Base-by-base conservation (phyloP, 1,140 invertebrate genomes). In the Coenobita brevimanus region DNA sequence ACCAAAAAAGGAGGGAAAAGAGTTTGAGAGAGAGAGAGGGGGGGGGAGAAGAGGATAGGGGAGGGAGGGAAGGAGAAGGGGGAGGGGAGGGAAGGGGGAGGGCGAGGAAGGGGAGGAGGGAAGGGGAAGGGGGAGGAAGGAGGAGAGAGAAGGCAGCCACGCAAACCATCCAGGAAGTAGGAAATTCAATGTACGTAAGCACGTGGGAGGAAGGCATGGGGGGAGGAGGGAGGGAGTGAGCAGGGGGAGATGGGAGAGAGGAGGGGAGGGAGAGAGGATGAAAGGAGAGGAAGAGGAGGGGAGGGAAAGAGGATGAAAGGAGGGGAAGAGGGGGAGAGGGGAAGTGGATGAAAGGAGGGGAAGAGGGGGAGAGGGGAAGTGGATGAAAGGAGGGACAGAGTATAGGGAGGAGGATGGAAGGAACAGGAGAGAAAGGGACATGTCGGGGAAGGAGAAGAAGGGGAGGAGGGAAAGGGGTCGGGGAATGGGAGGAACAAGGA, bases 1-100 rank as follows among this genome's bases (percentile, higher is more conserved):
- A 54, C 30, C 38, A 30, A 30, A 33, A 46, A 43, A 43, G 41
- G 30, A 33, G 33, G 75, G 30, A 78, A 54, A 10, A 24, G 43
- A 41, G 75, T 41, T 24, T 2, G 38, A 15, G 13, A 71, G 75
- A 46, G 75, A 43, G 50, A 43, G 54, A 57, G 54, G 54, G n/a
- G 54, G 75, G 50, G 46, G 75, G 50, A 43, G 75, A 78, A 43
- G 75, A 78, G 75, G 75, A 78, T 27, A 43, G 50, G 75, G 75
- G 50, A 43, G 75, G 50, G 75, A 43, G 30, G 75, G 75, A 54
- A 43, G 75, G 50, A 43, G 75, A 54, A 43, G 75, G 43, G 46
- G 75, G 43, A n/a, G 36, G n/a, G 27, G 27, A 54, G 1, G 15
- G 36, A 30, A 30, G 50, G 43, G 33, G 50, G 38, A 30, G 46